A percentile compares a stretch with the other conserved stretches of the same genome.
Evolutionary conservation across 2,797 vertebrate species (phyloP).

Genomic region (Lateolabrax maculatus): DNA sequence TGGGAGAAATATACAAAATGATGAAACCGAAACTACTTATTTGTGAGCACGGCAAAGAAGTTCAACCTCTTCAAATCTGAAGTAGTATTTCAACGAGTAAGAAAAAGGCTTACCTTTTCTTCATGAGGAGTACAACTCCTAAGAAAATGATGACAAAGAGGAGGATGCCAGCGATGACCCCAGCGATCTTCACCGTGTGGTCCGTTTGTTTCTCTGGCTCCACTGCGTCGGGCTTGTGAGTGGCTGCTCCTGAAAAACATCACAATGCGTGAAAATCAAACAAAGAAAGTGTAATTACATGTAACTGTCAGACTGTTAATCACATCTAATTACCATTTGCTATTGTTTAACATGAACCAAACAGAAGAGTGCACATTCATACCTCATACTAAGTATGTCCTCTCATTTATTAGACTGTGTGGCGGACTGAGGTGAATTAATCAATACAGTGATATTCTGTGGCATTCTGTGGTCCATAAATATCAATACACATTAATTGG

Average conservation of each 20-base stretch:
- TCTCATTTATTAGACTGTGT: constrained; percentile 22
- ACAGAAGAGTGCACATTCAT: constrained; percentile 16
- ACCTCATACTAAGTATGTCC: constrained; percentile 32
- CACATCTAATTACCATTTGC: constrained; percentile 1
- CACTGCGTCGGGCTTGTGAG: constrained; percentile 93
- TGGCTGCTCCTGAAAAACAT: constrained; percentile 89
- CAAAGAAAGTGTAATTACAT: constrained; percentile 3
- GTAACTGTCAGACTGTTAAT: not conserved
- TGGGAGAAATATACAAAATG: constrained; percentile 72
- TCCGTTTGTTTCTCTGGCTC: constrained; percentile 97
- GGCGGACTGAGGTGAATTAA: constrained; percentile 15
- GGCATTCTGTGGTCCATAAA: constrained; percentile 44
- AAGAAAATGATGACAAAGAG: constrained; percentile 98
- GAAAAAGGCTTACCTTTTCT: constrained; percentile 91
- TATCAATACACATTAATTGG: constrained; percentile 42
- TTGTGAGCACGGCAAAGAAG: constrained; percentile 38
- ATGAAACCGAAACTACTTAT: constrained; percentile 51
- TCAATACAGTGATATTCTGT: constrained; percentile 50
- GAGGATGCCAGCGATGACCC: constrained; percentile 96
- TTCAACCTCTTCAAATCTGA: constrained; percentile 42
- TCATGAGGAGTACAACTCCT: constrained; percentile 96
- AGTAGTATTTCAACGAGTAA: constrained; percentile 48
- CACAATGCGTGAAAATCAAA: constrained; percentile 32
- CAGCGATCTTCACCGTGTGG: constrained; percentile 98
- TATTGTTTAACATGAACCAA: constrained; percentile 14